Conservation (phyloP, 2,888 invertebrate species). For the Chromoteleia sp. region DNA sequence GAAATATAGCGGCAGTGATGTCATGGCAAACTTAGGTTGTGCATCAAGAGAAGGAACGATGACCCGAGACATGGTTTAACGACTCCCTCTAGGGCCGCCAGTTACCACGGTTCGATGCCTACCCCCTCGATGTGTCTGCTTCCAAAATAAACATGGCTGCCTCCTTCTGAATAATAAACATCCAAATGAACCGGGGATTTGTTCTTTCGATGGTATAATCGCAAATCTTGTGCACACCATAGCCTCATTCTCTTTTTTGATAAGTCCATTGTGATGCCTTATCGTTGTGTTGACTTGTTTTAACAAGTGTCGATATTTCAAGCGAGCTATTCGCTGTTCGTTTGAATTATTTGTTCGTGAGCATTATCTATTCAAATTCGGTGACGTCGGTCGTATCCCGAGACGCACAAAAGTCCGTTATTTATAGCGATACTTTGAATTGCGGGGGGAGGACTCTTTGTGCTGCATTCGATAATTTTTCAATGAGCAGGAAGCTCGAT, state of each 20-base stretch:
- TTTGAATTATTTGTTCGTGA: slow-evolving; percentile 56
- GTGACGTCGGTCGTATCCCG: slow-evolving; percentile 42
- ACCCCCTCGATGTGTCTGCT: slow-evolving; percentile 83
- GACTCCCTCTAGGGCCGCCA: slow-evolving; percentile 84
- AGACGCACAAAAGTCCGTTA: slow-evolving; percentile 56
- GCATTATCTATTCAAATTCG: slow-evolving; percentile 66
- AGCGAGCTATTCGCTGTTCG: slow-evolving; percentile 14
- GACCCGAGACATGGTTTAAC: slow-evolving; percentile 83
- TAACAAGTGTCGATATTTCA: slow-evolving; percentile 64
- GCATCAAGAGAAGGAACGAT: slow-evolving; percentile 80
- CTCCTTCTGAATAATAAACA: slow-evolving; percentile 36
- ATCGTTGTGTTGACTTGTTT: slow-evolving; percentile 53
- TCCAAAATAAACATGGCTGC: slow-evolving; percentile 83
- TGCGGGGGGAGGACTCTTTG: slow-evolving; percentile 47
- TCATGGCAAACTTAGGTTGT: slow-evolving; percentile 78
- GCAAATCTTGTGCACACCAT: slow-evolving; percentile 63
- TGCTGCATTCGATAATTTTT: slow-evolving; percentile 75
- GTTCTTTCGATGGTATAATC: slow-evolving; percentile 47
- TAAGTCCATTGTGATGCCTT: slow-evolving; percentile 52
- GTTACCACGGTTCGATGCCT: slow-evolving; percentile 84
- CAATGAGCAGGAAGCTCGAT: slow-evolving; percentile 70
- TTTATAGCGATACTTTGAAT: slow-evolving; percentile 62
- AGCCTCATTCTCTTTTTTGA: slow-evolving; percentile 21
- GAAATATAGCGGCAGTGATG: slow-evolving; percentile 72
- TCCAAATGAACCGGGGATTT: slow-evolving; percentile 7